These are phyloP conservation scores for Clusia tigrina DNA, from an alignment of 2,888 invertebrate species.

Conservation along the genomic window DNA sequence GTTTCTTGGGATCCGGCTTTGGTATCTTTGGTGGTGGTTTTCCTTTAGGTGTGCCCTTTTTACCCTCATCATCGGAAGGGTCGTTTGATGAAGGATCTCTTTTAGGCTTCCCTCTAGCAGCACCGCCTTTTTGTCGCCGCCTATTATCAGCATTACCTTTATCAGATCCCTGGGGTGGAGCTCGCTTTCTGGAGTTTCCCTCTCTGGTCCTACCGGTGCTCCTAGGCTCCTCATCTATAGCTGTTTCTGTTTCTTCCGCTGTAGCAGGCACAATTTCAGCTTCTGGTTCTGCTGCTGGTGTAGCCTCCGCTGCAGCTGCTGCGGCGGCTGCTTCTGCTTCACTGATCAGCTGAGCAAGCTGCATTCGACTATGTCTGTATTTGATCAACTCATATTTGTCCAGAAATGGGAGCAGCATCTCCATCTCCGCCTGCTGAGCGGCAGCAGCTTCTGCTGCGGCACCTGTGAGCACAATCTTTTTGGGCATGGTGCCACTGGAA, in stretches of 20 bases:
- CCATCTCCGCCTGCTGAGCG: conserved; percentile 53
- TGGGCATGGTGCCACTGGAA: conserved; percentile 13
- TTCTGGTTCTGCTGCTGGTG: too few species aligned
- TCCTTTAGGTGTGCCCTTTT: conserved; percentile 34
- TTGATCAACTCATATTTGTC: conserved; percentile 73
- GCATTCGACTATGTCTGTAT: conserved; percentile 68
- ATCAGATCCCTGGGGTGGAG: too few species aligned
- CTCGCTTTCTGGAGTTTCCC: too few species aligned
- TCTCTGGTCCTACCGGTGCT: too few species aligned
- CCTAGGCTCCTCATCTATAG: too few species aligned
- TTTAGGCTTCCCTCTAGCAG: not conserved
- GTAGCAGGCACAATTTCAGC: too few species aligned
- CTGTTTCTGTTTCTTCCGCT: too few species aligned
- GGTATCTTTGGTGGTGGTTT: conserved; percentile 35
- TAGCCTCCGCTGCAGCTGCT: conserved; percentile 19
- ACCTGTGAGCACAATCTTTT: conserved; percentile 39
- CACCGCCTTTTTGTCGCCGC: conserved; percentile 5
- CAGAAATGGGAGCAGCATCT: conserved; percentile 61
- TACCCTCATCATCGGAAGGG: conserved; percentile 44
- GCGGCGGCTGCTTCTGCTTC: conserved; percentile 15
- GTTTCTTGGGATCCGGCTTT: too few species aligned
- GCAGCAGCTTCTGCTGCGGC: conserved; percentile 51
- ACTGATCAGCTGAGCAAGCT: conserved; percentile 52
- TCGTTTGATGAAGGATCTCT: not conserved
- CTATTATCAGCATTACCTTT: too few species aligned